Evolutionary conservation across 2,797 vertebrate genomes (phyloP), one percentile per base, ranked within the genome.

Genomic region (Lutjanus argentimaculatus): DNA sequence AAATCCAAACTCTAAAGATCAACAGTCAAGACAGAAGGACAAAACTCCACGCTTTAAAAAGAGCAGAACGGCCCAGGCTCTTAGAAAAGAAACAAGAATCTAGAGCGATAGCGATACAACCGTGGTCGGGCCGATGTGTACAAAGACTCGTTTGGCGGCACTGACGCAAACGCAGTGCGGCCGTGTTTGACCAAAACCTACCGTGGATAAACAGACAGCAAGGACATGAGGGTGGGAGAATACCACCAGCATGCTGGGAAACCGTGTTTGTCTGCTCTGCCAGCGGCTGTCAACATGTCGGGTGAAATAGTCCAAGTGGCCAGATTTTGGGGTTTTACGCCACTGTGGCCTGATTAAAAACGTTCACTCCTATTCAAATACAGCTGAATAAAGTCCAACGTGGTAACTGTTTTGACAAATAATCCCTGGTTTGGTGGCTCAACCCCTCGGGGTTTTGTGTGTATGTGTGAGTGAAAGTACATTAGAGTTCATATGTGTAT

Each of bases 391-490:
- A 59, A 69, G 73, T 83, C 85, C 84, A 42, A 78, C 61, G 2
- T 45, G 46, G 63, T 56, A 8, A 43, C n/a, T 15, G 21, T 46
- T 63, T n/a, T 53, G 77, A 84, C 45, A 63, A 73, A 68, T 57
- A 75, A 79, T 91, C 87, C 88, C 88, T 92, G 93, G 88, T 89
- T 90, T 46, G 82, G 68, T 75, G 80, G 80, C 66, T 91, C 74
- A 8, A 76, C 86, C 91, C 85, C 22, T 51, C 0, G 8, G 30
- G 72, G 83, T 45, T 67, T 67, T 71, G 48, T 25, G 49, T 77
- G 25, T 66, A 43, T 67, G 78, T 42, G 73, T 52, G 51, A 16
- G 72, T 78, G 59, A 49, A 52, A 77, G 77, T 75, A 77, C 84
- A 62, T 74, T 62, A 68, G 48, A 81, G 86, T 83, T 79, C 67